Percentiles rank a stretch among this genome's conserved stretches.
Conservation (phyloP, 2,113 vertebrate genomes). For the Cyanocitta stelleri region DNA sequence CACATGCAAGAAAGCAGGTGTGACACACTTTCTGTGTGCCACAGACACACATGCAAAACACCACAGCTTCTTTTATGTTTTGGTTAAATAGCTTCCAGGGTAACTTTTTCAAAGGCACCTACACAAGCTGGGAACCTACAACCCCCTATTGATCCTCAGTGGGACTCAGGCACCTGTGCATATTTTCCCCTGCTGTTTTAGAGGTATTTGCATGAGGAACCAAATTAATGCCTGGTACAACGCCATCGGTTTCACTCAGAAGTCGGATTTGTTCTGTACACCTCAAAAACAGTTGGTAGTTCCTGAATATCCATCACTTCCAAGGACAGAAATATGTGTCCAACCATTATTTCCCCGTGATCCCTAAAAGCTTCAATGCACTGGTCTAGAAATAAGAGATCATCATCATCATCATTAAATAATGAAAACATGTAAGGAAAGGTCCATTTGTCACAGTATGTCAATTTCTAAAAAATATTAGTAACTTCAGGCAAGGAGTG, state of each 20-base stretch:
- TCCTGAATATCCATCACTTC: neutral
- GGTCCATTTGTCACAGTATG: neutral
- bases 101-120: constrained; percentile 1
- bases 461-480: neutral
- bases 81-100: constrained; percentile 14
- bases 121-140: neutral
- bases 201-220: neutral
- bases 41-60: neutral
- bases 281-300: neutral
- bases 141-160: neutral
- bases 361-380: neutral
- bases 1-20: constrained; percentile 12
- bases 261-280: neutral
- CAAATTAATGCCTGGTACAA: neutral
- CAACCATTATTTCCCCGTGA: neutral
- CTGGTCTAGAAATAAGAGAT: neutral
- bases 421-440: neutral
- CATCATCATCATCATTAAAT: neutral
- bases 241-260: neutral
- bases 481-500: constrained; percentile 14
- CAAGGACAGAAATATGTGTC: neutral
- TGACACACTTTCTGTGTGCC: constrained; percentile 42
- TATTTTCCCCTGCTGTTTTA: neutral
- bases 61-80: constrained; percentile 13
- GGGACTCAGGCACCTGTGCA: neutral